phyloP scores from a whole-genome alignment of 2,113 vertebrate species.

The Nothoprocta perdicaria region DNA sequence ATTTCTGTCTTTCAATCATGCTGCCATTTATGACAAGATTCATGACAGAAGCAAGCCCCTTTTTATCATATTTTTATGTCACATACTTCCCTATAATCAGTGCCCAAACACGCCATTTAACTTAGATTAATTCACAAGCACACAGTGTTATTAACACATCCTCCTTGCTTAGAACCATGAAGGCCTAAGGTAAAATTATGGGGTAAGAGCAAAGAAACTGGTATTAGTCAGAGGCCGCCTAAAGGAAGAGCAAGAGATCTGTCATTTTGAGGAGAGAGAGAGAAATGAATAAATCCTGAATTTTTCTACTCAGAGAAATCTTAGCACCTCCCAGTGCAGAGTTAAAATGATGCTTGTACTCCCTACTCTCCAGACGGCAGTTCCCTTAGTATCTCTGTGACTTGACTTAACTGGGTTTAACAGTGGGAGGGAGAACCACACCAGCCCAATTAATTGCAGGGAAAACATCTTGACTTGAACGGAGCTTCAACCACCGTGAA shows the following conservation, averaged over 20 bases:
- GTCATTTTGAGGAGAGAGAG: neutral
- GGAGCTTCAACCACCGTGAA: neutral
- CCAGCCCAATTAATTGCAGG: neutral
- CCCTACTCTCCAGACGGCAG: neutral
- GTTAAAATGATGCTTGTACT: neutral
- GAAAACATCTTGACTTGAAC: neutral
- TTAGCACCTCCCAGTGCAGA: neutral
- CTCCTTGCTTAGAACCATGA: conserved; percentile 8
- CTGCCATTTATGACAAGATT: neutral
- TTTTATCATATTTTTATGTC: neutral
- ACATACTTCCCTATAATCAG: conserved; percentile 32
- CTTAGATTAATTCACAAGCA: conserved; percentile 11
- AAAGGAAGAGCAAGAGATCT: conserved; percentile 28
- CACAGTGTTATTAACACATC: neutral
- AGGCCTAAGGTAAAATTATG: conserved; percentile 43
- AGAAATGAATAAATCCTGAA: neutral
- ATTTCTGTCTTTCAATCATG: neutral
- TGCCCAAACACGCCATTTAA: neutral
- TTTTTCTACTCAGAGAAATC: neutral
- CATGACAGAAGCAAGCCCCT: neutral
- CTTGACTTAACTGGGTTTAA: conserved; percentile 11
- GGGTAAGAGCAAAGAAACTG: conserved; percentile 50
- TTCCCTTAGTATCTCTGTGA: neutral
- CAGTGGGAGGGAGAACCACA: neutral
- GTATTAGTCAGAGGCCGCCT: conserved; percentile 42